phyloP scores from a whole-genome alignment of 2,113 vertebrate genomes.

The Cavia porcellus region DNA sequence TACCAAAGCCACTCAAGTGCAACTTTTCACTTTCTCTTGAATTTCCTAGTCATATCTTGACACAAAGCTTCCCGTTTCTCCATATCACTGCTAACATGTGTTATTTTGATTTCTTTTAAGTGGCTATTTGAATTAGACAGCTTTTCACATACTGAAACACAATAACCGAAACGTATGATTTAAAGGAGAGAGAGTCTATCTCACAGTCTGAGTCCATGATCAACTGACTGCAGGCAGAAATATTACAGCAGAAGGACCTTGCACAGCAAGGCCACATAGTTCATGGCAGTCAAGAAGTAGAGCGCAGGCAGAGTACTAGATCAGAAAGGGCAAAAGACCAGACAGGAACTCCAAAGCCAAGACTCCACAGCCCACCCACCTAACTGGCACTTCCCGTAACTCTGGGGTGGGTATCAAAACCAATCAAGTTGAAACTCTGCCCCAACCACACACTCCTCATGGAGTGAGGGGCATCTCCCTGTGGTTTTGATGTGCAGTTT shows the following conservation, averaged over 20 bases:
- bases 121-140: not conserved
- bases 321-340: not conserved
- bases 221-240: not conserved
- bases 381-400: not conserved
- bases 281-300: not conserved
- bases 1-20: not conserved
- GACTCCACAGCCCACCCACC: not conserved
- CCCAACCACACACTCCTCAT: not conserved
- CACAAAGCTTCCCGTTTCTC: not conserved
- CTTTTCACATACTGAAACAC: not conserved
- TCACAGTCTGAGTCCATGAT: not conserved
- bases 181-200: not conserved
- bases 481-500: not conserved
- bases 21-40: not conserved
- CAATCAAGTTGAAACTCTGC: not conserved
- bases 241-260: too few species aligned
- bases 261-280: not conserved
- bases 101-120: not conserved
- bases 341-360: not conserved
- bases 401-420: not conserved
- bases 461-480: not conserved
- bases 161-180: not conserved
- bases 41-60: not conserved
- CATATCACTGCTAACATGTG: not conserved
- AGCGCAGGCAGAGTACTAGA: not conserved